These are phyloP conservation scores for Cryptus armator DNA, from an alignment of 2,888 invertebrate genomes.

Conservation along the genomic window DNA sequence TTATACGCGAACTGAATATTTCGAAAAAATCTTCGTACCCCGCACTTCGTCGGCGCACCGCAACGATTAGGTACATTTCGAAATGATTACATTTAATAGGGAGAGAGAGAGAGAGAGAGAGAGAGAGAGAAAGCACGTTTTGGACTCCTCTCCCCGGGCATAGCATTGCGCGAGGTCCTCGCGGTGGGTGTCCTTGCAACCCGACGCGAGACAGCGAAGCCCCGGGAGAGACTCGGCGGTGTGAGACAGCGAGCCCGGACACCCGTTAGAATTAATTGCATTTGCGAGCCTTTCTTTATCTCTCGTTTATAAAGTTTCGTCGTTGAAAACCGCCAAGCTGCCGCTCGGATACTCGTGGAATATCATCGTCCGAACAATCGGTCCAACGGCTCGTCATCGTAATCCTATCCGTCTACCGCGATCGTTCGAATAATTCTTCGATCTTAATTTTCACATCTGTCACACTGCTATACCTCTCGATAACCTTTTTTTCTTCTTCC, in stretches of 20 bases:
- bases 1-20: no score
- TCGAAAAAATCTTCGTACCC: no score
- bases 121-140: neutral
- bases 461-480: neutral
- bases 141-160: slow-evolving; percentile 51
- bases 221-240: slow-evolving; percentile 47
- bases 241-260: slow-evolving; percentile 51
- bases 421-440: slow-evolving; percentile 19
- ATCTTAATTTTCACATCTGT: neutral
- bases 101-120: no score
- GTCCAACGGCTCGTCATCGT: slow-evolving; percentile 16
- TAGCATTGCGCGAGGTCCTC: slow-evolving; percentile 46
- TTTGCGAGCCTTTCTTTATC: slow-evolving; percentile 77
- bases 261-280: slow-evolving; percentile 78
- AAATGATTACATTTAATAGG: slow-evolving; percentile 24
- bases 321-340: slow-evolving; percentile 3
- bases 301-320: slow-evolving; percentile 73
- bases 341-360: slow-evolving; percentile 32
- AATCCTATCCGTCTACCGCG: slow-evolving; percentile 24
- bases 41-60: slow-evolving; percentile 1
- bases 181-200: slow-evolving; percentile 58
- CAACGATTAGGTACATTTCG: slow-evolving; percentile 42
- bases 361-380: slow-evolving; percentile 34
- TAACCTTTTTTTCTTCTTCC: neutral
- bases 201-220: slow-evolving; percentile 49